phyloP scores from a whole-genome alignment of 2,888 invertebrate species.

The Mimachlamys varia region DNA sequence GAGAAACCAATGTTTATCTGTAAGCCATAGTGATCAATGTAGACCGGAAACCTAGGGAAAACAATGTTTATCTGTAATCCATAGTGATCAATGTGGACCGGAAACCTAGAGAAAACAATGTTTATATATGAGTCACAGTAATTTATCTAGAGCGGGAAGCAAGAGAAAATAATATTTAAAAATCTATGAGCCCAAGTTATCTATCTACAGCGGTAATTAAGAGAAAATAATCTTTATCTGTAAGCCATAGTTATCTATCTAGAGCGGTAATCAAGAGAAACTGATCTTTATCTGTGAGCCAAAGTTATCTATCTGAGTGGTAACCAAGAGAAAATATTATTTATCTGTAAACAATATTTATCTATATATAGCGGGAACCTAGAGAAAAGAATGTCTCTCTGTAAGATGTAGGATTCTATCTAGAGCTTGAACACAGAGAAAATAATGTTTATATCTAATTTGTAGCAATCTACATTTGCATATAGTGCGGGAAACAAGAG shows the following conservation, averaged over 20 bases:
- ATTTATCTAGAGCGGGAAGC: too few relatives aligned
- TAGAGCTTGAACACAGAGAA: too few relatives aligned
- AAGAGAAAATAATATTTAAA: neutral
- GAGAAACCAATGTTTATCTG: conserved; percentile 47
- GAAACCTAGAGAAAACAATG: too few relatives aligned
- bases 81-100: too few relatives aligned
- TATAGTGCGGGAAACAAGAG: too few relatives aligned
- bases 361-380: conserved; percentile 58
- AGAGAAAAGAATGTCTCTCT: neutral
- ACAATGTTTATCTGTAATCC: too few relatives aligned
- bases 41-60: conserved; percentile 54
- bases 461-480: too few relatives aligned
- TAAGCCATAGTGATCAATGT: conserved; percentile 58
- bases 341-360: conserved; percentile 58
- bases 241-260: conserved; percentile 58
- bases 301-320: conserved; percentile 56
- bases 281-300: conserved; percentile 55
- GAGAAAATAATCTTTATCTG: conserved; percentile 47
- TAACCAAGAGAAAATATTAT: conserved; percentile 49
- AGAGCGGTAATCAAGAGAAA: conserved; percentile 54
- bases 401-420: too few relatives aligned
- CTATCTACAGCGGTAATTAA: conserved; percentile 56
- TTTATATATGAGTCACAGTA: too few relatives aligned
- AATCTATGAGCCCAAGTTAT: conserved; percentile 60
- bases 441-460: too few relatives aligned